Conservation (phyloP, 1,140 invertebrate species). For the Coelopa frigida region DNA sequence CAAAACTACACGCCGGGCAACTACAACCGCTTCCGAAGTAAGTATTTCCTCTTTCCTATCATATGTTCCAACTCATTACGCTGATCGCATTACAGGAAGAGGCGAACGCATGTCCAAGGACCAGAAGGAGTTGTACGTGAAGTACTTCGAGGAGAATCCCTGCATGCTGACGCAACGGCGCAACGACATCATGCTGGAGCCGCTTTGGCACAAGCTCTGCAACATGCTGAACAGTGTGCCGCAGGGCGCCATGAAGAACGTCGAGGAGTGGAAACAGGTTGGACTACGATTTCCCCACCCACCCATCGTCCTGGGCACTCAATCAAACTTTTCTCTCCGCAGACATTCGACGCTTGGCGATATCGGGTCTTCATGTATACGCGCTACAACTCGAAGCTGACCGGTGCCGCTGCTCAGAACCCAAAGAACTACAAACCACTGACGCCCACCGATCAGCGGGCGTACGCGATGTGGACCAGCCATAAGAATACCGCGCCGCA, state of each 20-base stretch:
- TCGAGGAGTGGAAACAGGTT: slow-evolving; percentile 36
- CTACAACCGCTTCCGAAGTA: slow-evolving; percentile 38
- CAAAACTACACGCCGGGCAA: too few species aligned
- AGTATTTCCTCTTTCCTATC: slow-evolving; percentile 12
- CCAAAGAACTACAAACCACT: slow-evolving; percentile 39
- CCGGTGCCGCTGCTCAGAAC: slow-evolving; percentile 35
- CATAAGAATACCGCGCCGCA: slow-evolving; percentile 34
- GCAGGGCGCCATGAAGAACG: slow-evolving; percentile 39
- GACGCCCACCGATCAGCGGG: slow-evolving; percentile 38
- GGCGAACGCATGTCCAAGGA: slow-evolving; percentile 42
- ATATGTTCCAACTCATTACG: background rate
- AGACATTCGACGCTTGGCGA: slow-evolving; percentile 40
- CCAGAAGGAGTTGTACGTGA: slow-evolving; percentile 38
- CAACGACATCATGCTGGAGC: slow-evolving; percentile 35
- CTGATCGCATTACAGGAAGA: slow-evolving; percentile 23
- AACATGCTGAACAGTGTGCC: slow-evolving; percentile 36
- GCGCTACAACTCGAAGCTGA: slow-evolving; percentile 38
- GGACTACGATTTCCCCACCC: too few species aligned
- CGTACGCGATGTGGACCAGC: slow-evolving; percentile 41
- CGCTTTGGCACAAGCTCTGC: slow-evolving; percentile 33
- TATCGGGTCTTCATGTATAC: slow-evolving; percentile 42
- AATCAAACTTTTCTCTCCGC: background rate
- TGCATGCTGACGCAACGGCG: slow-evolving; percentile 39
- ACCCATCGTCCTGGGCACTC: too few species aligned
- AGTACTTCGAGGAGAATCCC: slow-evolving; percentile 41